phyloP scores from a whole-genome alignment of 2,113 vertebrate species.

The Symphodus melops region DNA sequence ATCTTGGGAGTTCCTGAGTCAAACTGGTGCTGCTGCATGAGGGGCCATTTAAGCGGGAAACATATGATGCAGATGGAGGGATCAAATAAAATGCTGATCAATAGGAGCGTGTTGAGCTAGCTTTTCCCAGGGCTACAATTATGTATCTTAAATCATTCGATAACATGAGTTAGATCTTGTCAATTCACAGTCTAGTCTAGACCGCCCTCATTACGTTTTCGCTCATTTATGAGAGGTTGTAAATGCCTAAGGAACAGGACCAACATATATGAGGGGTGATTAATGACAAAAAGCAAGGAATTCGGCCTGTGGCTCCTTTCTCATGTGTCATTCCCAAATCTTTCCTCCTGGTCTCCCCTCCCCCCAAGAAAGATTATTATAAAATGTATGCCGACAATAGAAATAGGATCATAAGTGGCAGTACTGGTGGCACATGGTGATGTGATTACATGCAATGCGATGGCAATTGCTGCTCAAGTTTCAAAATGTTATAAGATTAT shows the following conservation, averaged over 20 bases:
- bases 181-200: conserved; percentile 28
- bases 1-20: conserved; percentile 17
- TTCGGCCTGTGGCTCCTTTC: neutral
- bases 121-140: neutral
- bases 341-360: neutral
- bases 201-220: conserved; percentile 23
- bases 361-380: too few species aligned
- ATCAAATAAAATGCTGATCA: conserved; percentile 16
- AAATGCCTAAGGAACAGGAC: neutral
- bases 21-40: conserved; percentile 12
- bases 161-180: conserved; percentile 17
- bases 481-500: too few species aligned
- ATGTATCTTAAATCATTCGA: conserved; percentile 33
- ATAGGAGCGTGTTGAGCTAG: neutral
- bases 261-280: conserved; percentile 18
- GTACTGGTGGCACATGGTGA: too few species aligned
- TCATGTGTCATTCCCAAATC: too few species aligned
- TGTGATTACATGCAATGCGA: too few species aligned
- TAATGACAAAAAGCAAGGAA: neutral
- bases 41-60: conserved; percentile 32
- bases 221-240: conserved; percentile 14
- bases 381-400: too few species aligned
- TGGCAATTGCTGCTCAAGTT: too few species aligned
- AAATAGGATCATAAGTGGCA: too few species aligned
- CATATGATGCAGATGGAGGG: neutral